Evolutionary conservation across 2,113 vertebrate species (phyloP).

Genomic region (Podocnemis expansa): DNA sequence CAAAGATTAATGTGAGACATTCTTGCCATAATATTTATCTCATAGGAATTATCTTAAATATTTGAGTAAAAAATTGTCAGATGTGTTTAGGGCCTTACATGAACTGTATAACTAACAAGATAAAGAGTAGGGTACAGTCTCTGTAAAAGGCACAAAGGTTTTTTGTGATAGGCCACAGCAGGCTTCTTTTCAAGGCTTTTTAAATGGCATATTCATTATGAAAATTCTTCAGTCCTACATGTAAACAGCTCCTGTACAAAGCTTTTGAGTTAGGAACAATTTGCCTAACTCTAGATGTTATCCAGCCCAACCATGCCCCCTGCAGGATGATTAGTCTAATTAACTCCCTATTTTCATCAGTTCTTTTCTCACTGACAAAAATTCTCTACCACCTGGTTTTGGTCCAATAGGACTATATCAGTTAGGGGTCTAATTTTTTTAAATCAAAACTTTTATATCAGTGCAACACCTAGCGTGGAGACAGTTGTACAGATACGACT

Average conservation of each 20-base stretch:
- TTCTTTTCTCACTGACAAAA: not conserved
- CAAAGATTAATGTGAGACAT: not conserved
- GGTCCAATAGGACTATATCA: not conserved
- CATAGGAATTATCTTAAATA: not conserved
- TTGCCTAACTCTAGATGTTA: not conserved
- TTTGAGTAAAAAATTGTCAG: not conserved
- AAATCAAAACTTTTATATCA: not conserved
- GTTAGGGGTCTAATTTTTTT: not conserved
- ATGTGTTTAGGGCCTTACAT: not conserved
- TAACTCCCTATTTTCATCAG: rapidly evolving
- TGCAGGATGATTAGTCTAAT: constrained; percentile 16
- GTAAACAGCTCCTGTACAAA: not conserved
- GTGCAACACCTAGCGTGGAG: not conserved
- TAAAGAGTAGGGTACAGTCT: not conserved
- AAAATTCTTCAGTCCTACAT: not conserved
- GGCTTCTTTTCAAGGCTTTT: not conserved
- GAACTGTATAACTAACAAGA: not conserved
- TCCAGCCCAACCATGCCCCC: constrained; percentile 72
- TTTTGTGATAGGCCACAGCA: not conserved
- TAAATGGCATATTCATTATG: not conserved
- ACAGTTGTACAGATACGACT: not conserved
- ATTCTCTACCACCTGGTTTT: not conserved
- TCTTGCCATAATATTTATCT: not conserved
- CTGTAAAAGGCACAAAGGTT: not conserved
- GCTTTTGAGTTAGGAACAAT: not conserved